Evolutionary conservation across 1,140 invertebrate species (phyloP).

Genomic region (Ptiloglossa arizonensis): DNA sequence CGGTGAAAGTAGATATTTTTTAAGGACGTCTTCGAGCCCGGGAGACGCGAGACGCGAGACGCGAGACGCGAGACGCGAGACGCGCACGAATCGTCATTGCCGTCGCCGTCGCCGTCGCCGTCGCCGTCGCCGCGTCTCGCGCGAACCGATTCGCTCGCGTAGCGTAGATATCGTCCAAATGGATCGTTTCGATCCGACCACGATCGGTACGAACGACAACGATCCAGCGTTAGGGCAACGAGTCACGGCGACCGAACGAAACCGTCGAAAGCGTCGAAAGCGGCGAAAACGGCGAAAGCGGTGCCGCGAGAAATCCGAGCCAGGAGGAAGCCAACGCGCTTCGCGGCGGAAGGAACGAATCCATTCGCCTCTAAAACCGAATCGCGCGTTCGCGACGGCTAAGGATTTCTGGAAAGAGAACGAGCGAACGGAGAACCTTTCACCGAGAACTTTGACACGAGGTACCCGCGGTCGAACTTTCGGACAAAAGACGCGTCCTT

Average conservation of each 20-base stretch:
- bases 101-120: too few species aligned
- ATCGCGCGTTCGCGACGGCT: too few species aligned
- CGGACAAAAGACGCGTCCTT: too few species aligned
- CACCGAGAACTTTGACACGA: too few species aligned
- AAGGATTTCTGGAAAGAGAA: too few species aligned
- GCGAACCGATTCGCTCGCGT: not conserved
- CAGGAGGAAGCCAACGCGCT: too few species aligned
- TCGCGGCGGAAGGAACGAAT: not conserved
- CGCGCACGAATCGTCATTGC: too few species aligned
- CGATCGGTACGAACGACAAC: slow-evolving; percentile 6
- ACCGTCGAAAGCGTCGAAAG: slow-evolving; percentile 18
- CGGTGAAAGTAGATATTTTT: slow-evolving; percentile 62
- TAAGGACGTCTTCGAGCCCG: slow-evolving; percentile 36
- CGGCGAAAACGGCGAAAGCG: not conserved
- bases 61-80: too few species aligned
- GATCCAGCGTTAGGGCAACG: slow-evolving; percentile 32
- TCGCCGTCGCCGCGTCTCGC: not conserved
- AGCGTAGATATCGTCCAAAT: not conserved
- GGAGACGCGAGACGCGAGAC: slow-evolving; percentile 1
- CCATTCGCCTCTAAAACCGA: too few species aligned
- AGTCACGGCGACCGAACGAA: slow-evolving; percentile 43
- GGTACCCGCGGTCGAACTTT: too few species aligned
- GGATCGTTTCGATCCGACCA: too few species aligned
- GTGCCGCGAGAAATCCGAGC: not conserved
- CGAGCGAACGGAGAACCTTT: too few species aligned